These are phyloP conservation scores for Apodemia mormo DNA, from an alignment of 2,888 invertebrate species.

Conservation along the genomic window DNA sequence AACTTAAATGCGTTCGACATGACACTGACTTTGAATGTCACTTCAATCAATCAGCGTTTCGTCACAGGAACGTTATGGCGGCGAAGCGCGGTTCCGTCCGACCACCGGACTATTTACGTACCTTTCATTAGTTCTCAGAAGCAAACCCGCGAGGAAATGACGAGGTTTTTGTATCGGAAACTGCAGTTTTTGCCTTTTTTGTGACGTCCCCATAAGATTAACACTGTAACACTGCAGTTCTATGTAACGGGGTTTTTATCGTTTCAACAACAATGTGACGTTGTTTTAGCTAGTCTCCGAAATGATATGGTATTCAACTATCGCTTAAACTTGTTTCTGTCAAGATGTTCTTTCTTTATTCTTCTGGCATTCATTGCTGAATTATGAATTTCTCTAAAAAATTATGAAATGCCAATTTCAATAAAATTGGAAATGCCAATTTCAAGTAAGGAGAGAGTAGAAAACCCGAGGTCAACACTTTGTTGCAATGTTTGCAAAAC, in stretches of 20 bases:
- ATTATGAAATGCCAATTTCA: no score
- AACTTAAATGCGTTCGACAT: neutral
- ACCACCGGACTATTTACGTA: conserved; percentile 66
- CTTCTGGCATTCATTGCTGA: no score
- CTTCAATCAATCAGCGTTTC: conserved; percentile 64
- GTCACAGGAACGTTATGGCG: conserved; percentile 53
- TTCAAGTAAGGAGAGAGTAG: no score
- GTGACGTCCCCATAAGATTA: conserved; percentile 44
- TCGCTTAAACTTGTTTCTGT: neutral
- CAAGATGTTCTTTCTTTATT: neutral
- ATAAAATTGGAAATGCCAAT: no score
- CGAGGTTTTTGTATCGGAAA: conserved; percentile 77
- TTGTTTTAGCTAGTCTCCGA: neutral
- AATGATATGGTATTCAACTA: no score
- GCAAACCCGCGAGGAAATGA: conserved; percentile 62
- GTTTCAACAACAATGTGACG: neutral
- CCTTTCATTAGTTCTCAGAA: conserved; percentile 77
- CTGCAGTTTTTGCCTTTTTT: conserved; percentile 56
- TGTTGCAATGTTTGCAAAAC: no score
- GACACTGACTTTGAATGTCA: conserved; percentile 51
- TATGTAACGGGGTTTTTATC: neutral
- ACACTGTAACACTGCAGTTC: conserved; percentile 11
- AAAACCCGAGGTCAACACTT: no score
- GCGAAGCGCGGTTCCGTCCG: conserved; percentile 65
- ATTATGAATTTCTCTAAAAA: neutral